Percentiles rank a stretch among this genome's conserved stretches.
These are phyloP conservation scores for Pseudotriccus pelzelni DNA, from an alignment of 2,797 vertebrate species.

Conservation along the genomic window DNA sequence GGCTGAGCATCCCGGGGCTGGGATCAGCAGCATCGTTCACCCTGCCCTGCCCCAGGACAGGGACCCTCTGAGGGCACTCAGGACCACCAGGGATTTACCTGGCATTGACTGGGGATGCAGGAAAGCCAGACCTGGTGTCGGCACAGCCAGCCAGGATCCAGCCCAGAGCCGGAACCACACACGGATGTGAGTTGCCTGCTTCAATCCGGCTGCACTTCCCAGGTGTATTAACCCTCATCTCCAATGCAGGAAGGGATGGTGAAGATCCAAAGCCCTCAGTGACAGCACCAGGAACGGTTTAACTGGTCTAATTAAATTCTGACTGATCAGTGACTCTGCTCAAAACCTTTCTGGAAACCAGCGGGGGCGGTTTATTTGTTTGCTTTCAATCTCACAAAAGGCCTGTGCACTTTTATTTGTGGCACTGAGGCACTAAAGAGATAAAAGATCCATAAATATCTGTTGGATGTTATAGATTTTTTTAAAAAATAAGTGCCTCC, in stretches of 20 bases:
- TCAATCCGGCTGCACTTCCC: neutral
- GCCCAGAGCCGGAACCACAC: neutral
- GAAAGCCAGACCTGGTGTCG: neutral
- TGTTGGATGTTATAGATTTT: neutral
- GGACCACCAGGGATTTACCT: neutral
- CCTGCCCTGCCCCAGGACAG: neutral
- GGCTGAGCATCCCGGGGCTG: neutral
- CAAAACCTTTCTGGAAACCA: neutral
- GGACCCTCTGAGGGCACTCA: neutral
- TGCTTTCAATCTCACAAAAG: neutral
- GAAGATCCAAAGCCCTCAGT: neutral
- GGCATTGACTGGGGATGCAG: neutral
- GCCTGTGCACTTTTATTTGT: neutral
- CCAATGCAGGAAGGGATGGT: neutral
- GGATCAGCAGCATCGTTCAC: neutral
- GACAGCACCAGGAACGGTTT: neutral
- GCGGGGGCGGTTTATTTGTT: neutral
- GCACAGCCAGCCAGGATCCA: neutral
- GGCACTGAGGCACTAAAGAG: neutral
- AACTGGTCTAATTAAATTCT: neutral
- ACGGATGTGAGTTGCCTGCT: neutral
- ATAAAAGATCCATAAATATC: constrained; percentile 26
- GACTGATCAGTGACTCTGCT: fast-evolving
- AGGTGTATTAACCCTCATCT: neutral
- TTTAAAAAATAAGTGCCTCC: neutral